Evolutionary conservation across 2,113 vertebrate genomes (phyloP), one percentile per base, ranked within the genome.

Genomic region (Lipophrys pholis): DNA sequence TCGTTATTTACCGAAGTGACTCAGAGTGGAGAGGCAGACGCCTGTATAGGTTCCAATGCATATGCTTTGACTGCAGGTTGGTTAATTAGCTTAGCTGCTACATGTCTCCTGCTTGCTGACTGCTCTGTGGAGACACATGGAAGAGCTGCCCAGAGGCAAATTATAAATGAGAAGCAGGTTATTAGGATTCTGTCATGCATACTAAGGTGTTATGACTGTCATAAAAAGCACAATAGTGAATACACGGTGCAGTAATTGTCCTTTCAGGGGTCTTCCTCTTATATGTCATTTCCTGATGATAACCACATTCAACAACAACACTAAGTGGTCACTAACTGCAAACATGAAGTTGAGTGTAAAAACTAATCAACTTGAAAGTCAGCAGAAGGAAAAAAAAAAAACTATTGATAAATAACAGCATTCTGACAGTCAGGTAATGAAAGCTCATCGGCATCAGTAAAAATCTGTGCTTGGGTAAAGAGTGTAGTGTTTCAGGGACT

Each of bases 151-250:
- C 81, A 87, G 76, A 88, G 90, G 90, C 91, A 89, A 88, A 92
- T 89, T 86, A 92, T 81, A 89, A 92, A 94, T 87, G 88, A 92
- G 87, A 86, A 88, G 86, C 82, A 81, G 80, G 87, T 91, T 93
- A 92, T 94, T 93, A 93, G 83, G 87, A 92, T 90, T 87, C 84
- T 91, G 89, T 90, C 92, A 90, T 81, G 92, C 90, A 93, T 89
- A 83, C 78, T 84, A 81, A 90, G 88, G 86, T 81, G 72, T 85
- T 88, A 78, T 75, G 87, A 84, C 69, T 86, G 77, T 85, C 84
- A 86, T 84, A 89, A 90, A 90, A 84, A 73, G 70, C 78, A 61
- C 77, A 78, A 50, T 12, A 61, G 80, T 58, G 77, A 83, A 85
- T 82, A 74, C 72, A 82, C 68, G 64, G 49, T 62, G 69, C 58